Percentiles rank a stretch among this genome's conserved stretches.
phyloP scores from a whole-genome alignment of 2,888 invertebrate species.

The Conchocele bisecta region DNA sequence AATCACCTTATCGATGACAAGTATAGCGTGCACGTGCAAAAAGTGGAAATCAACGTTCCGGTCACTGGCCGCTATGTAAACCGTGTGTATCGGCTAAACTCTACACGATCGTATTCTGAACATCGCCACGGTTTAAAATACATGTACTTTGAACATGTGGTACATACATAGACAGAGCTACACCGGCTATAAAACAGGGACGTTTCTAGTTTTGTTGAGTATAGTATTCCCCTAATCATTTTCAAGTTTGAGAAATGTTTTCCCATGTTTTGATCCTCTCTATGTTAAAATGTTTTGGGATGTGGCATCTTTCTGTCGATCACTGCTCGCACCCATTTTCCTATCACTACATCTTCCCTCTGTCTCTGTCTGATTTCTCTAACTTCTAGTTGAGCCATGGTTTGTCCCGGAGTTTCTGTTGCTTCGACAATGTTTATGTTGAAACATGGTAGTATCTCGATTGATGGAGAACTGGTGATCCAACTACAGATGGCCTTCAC shows the following conservation, averaged over 20 bases:
- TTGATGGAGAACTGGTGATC: neutral
- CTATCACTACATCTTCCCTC: constrained; percentile 2
- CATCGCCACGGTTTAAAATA: too few relatives aligned
- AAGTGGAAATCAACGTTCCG: too few relatives aligned
- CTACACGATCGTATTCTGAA: too few relatives aligned
- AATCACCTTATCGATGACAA: too few relatives aligned
- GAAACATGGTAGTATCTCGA: constrained; percentile 7
- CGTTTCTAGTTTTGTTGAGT: too few relatives aligned
- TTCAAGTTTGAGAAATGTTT: neutral
- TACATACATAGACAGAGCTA: too few relatives aligned
- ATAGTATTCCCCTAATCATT: neutral
- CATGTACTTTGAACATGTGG: too few relatives aligned
- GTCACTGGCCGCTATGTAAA: too few relatives aligned
- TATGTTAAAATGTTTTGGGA: neutral
- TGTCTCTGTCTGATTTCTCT: constrained; percentile 16
- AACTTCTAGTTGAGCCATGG: constrained; percentile 4
- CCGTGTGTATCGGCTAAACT: too few relatives aligned
- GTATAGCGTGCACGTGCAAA: too few relatives aligned
- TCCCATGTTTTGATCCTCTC: neutral
- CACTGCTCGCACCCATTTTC: neutral
- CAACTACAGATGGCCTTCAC: neutral
- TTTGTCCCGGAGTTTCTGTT: constrained; percentile 3
- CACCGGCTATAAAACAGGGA: too few relatives aligned
- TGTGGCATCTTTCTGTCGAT: neutral
- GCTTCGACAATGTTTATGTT: constrained; percentile 1